A percentile compares a stretch with the other conserved stretches of the same genome.
These are phyloP conservation scores for Willowsia nigromaculata DNA, from an alignment of 2,888 invertebrate species.

Conservation along the genomic window DNA sequence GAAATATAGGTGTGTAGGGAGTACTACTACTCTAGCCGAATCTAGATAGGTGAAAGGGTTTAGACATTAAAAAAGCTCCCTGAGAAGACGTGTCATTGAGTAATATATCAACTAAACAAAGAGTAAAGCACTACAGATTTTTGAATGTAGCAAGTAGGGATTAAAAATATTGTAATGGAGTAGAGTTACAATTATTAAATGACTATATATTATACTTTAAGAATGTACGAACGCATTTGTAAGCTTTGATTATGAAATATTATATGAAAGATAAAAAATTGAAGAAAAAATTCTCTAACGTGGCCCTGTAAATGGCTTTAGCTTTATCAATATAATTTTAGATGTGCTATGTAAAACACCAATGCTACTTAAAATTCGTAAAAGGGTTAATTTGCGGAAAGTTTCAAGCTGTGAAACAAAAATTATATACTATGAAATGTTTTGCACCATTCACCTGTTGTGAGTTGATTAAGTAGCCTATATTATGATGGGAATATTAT, in stretches of 20 bases:
- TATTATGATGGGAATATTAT: too few species aligned
- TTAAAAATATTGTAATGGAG: background rate
- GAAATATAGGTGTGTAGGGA: too few species aligned
- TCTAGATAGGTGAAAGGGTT: background rate
- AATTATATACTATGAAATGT: background rate
- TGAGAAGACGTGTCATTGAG: slow-evolving; percentile 6
- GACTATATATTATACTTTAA: background rate
- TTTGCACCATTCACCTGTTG: background rate
- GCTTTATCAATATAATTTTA: background rate
- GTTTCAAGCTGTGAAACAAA: too few species aligned
- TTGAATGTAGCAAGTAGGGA: background rate
- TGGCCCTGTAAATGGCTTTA: slow-evolving; percentile 33
- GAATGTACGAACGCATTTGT: background rate
- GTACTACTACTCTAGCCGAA: background rate
- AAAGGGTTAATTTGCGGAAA: background rate
- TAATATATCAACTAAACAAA: slow-evolving; percentile 27
- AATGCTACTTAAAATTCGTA: slow-evolving; percentile 25
- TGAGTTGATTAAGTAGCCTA: background rate
- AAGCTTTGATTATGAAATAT: too few species aligned
- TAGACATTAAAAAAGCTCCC: background rate
- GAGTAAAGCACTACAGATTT: background rate
- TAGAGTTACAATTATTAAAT: too few species aligned
- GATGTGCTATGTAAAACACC: slow-evolving; percentile 33
- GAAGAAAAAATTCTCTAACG: background rate
- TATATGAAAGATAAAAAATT: background rate